Evolutionary conservation across 2,888 invertebrate species (phyloP).

Genomic region (Amphimallon solstitiale): DNA sequence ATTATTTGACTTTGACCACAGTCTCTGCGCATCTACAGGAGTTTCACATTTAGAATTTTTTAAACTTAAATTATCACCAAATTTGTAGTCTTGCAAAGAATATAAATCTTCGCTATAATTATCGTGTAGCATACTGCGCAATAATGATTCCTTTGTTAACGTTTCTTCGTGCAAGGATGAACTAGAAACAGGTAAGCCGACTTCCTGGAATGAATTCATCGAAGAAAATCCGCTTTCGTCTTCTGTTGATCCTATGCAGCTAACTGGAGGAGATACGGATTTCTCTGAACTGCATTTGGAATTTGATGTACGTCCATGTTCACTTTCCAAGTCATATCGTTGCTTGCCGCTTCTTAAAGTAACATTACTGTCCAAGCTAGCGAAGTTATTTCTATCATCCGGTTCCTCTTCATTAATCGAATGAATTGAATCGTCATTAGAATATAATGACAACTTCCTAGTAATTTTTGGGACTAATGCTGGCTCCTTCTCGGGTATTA

Average conservation of each 20-base stretch:
- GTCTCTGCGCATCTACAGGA: conserved; percentile 51
- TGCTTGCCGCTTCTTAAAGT: not conserved
- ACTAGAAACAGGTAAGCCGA: conserved; percentile 71
- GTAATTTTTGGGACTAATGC: conserved; percentile 56
- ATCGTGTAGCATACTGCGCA: conserved; percentile 56
- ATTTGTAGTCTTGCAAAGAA: conserved; percentile 33
- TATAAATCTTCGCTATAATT: conserved; percentile 34
- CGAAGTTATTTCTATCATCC: not conserved
- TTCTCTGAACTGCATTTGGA: conserved; percentile 46
- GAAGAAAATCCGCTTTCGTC: conserved; percentile 89
- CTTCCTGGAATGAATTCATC: conserved; percentile 85
- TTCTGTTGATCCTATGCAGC: conserved; percentile 66
- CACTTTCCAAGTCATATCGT: not conserved
- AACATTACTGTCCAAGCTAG: not conserved
- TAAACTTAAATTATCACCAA: conserved; percentile 25
- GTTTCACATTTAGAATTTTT: conserved; percentile 36
- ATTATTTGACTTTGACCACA: conserved; percentile 56
- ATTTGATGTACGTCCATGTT: conserved; percentile 1
- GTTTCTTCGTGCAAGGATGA: conserved; percentile 50
- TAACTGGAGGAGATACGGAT: conserved; percentile 48
- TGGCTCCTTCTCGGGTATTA: conserved; percentile 54
- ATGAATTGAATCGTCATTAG: conserved; percentile 48
- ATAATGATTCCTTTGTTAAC: conserved; percentile 51
- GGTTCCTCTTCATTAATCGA: conserved; percentile 8
- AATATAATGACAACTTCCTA: conserved; percentile 58